Evolutionary conservation across 1,140 invertebrate species (phyloP), one percentile per base, ranked within the genome.

Genomic region (Hylaeus anthracinus): DNA sequence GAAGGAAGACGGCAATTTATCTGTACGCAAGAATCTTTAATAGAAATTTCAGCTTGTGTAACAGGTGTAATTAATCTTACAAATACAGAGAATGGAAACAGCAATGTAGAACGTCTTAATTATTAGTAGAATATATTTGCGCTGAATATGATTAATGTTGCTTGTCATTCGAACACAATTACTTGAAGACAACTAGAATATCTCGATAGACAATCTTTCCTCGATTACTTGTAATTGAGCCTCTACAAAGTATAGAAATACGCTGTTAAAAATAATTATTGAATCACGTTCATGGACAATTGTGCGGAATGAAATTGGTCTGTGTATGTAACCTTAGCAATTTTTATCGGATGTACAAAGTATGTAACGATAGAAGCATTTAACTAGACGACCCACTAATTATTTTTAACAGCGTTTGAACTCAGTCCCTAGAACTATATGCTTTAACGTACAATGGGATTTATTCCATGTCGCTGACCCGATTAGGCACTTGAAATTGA

Each of bases 11-110:
- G 2, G 1, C 39, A 15, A 6, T 9, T 26, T 39, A 37, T 66
- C 15, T 55, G 26, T 51, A 56, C 14, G 51, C 51, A 48, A 26
- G 72, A 74, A 80, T 53, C 71, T 88, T 88, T 88, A 87, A 85
- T 88, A 85, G 60, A 85, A 85, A 87, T 60, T 58, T 53, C 66
- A 79, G 55, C 64, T 26, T 55, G 61, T 75, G 15, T 79, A 87
- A 85, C 83, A 66, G 75, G 65, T 43, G 78, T 71, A 85, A 83
- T 88, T 85, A 85, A 58, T 78, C 15, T 70, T 82, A 85, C 51
- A 56, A 65, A 53, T 80, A 85, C 75, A 78, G 67, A 81, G 55
- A 87, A 45, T 83, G 75, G 76, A 79, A 84, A 88, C 66, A 66
- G 12, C n/a, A 72, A 79, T 86, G 60, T 55, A 45, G 26, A 73